Evolutionary conservation across 2,797 vertebrate genomes (phyloP).

Genomic region (Eulemur rubriventer): DNA sequence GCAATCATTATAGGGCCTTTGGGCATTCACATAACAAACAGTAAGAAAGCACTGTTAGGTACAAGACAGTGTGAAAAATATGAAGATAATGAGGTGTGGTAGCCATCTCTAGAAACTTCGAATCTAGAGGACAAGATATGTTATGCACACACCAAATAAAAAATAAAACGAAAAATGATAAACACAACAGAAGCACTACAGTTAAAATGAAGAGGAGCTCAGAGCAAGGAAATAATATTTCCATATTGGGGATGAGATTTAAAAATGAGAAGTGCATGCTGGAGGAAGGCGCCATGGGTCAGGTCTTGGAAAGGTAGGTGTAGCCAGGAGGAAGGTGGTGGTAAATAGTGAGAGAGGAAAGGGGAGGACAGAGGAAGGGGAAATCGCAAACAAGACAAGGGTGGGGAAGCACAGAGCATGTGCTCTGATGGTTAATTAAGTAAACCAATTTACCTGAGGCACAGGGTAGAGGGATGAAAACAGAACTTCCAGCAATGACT

Average conservation of each 20-base stretch:
- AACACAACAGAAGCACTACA: neutral
- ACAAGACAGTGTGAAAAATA: neutral
- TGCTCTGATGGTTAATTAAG: neutral
- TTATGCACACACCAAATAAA: neutral
- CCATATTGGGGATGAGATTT: neutral
- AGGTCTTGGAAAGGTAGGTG: neutral
- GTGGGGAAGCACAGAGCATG: neutral
- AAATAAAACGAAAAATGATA: neutral
- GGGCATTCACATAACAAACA: neutral
- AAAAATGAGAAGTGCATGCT: neutral
- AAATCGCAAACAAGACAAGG: neutral
- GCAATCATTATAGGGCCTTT: neutral
- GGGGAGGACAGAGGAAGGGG: neutral
- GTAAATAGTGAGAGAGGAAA: neutral
- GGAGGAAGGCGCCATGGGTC: neutral
- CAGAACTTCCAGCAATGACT: neutral
- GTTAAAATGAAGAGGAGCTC: neutral
- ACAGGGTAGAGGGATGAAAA: neutral
- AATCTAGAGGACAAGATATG: neutral
- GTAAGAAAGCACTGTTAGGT: neutral
- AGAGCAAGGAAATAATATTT: neutral
- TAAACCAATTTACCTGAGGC: neutral
- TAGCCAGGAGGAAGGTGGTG: neutral
- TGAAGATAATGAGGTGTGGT: neutral
- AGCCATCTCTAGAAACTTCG: neutral